phyloP scores from a whole-genome alignment of 1,140 invertebrate genomes.

The Lasaia peninsularis region DNA sequence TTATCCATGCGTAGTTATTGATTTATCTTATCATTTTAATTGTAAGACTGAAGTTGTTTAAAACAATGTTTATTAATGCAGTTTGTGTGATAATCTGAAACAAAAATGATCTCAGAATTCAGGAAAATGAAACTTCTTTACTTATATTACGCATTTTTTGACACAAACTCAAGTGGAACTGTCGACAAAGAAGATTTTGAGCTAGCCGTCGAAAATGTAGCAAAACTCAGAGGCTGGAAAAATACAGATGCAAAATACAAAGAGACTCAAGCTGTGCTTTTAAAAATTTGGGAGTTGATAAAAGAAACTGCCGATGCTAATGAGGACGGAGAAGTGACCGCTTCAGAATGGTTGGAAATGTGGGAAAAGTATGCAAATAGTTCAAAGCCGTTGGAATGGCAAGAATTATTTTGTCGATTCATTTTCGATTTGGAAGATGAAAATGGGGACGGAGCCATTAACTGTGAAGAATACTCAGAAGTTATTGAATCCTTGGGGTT shows the following conservation, averaged over 20 bases:
- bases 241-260: slow-evolving; percentile 81
- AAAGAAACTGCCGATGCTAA: slow-evolving; percentile 84
- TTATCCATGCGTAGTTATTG: neutral
- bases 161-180: slow-evolving; percentile 86
- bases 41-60: neutral
- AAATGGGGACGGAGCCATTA: slow-evolving; percentile 86
- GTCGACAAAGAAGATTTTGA: slow-evolving; percentile 89
- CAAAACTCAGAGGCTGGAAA: slow-evolving; percentile 83
- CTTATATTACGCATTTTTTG: slow-evolving; percentile 89
- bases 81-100: neutral
- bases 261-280: slow-evolving; percentile 81
- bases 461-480: slow-evolving; percentile 85
- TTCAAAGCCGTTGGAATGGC: slow-evolving; percentile 85
- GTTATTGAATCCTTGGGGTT: slow-evolving; percentile 86
- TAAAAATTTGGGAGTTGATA: slow-evolving; percentile 88
- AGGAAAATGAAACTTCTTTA: slow-evolving; percentile 90
- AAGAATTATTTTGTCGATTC: slow-evolving; percentile 86
- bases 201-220: slow-evolving; percentile 84
- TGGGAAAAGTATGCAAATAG: slow-evolving; percentile 87
- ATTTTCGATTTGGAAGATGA: slow-evolving; percentile 90
- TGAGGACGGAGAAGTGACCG: slow-evolving; percentile 85
- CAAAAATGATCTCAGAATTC: slow-evolving; percentile 88
- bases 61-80: neutral
- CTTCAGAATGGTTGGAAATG: slow-evolving; percentile 89
- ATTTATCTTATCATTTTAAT: neutral